phyloP scores from a whole-genome alignment of 2,113 vertebrate genomes.

The Odontophorus gujanensis region DNA sequence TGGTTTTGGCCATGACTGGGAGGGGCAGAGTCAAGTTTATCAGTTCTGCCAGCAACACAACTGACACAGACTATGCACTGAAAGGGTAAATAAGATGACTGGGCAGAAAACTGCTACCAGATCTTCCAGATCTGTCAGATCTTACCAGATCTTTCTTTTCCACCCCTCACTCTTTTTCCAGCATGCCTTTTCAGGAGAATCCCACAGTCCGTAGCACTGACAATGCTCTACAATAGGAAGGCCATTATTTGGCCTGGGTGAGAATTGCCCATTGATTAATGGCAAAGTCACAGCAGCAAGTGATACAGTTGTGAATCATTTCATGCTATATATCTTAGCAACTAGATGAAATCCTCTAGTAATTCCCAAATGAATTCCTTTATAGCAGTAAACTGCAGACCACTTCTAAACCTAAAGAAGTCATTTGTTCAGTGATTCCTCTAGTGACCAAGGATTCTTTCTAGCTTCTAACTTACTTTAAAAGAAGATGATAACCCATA shows the following conservation, averaged over 20 bases:
- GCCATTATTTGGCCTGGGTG: neutral
- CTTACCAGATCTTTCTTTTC: too few species aligned
- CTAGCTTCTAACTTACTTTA: neutral
- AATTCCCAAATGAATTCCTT: neutral
- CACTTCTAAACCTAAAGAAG: neutral
- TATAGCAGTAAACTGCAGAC: neutral
- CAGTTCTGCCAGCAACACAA: too few species aligned
- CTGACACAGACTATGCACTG: too few species aligned
- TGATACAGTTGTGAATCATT: neutral
- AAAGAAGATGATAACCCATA: neutral
- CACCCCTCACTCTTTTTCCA: too few species aligned
- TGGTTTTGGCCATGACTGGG: too few species aligned
- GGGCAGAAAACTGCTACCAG: too few species aligned
- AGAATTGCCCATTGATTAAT: neutral
- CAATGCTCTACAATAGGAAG: neutral
- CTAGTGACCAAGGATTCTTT: neutral
- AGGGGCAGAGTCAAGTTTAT: too few species aligned
- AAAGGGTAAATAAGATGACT: too few species aligned
- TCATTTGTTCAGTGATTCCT: neutral
- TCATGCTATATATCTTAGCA: neutral
- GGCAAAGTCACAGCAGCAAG: neutral
- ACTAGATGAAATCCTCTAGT: neutral
- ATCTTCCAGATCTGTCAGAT: too few species aligned
- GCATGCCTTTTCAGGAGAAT: too few species aligned
- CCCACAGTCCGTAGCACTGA: neutral